Conservation (phyloP, 64 coral and sea anemone species). For the Pachyseris speciosa region DNA sequence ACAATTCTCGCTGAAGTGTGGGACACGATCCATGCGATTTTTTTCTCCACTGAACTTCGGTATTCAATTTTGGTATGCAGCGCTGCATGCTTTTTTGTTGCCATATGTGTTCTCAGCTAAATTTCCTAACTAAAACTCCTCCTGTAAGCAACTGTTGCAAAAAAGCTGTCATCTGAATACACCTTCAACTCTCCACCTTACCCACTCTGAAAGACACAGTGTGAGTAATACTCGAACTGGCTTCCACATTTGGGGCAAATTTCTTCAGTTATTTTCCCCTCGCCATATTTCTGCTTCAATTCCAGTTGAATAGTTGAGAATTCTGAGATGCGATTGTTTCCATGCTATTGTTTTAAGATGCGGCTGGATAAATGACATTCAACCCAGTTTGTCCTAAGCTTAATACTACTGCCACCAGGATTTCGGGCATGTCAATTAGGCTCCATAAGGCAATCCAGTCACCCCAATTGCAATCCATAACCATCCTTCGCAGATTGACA, state of each 20-base stretch:
- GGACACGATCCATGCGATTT: too few relatives aligned
- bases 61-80: too few relatives aligned
- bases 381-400: not conserved
- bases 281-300: not conserved
- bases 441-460: conserved; percentile 47
- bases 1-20: too few relatives aligned
- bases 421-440: conserved; percentile 21
- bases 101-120: not conserved
- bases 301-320: not conserved
- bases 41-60: too few relatives aligned
- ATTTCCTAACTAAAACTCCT: not conserved
- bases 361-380: not conserved
- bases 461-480: not conserved
- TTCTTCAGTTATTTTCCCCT: conserved; percentile 8
- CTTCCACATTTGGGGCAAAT: conserved; percentile 27
- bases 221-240: not conserved
- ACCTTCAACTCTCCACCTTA: not conserved
- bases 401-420: not conserved
- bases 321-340: not conserved
- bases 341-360: not conserved
- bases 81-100: not conserved
- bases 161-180: not conserved
- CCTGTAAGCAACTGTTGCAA: not conserved
- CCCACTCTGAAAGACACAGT: not conserved
- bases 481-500: conserved; percentile 22